Conservation (phyloP, 2,113 vertebrate species). For the Pterocles gutturalis region DNA sequence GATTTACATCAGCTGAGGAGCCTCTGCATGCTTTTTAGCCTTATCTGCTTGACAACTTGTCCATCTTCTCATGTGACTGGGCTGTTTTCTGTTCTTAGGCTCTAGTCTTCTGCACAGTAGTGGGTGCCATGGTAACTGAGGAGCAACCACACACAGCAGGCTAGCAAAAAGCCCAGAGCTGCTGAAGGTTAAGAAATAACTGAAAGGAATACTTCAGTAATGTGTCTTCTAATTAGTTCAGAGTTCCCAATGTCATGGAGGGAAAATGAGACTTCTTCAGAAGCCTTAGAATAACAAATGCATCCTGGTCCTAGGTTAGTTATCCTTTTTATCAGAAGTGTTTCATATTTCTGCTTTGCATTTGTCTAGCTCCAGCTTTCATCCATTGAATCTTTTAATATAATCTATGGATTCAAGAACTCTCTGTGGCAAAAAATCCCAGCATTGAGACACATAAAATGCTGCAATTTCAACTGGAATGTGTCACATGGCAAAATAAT, state of each 20-base stretch:
- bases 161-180: background rate
- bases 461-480: background rate
- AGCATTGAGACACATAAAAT: background rate
- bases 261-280: background rate
- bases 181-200: conserved; percentile 17
- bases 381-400: background rate
- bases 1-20: background rate
- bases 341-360: background rate
- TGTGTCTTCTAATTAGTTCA: background rate
- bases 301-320: background rate
- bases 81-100: conserved; percentile 17
- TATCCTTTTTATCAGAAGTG: background rate
- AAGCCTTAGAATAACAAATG: background rate
- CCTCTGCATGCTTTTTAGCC: background rate
- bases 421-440: background rate
- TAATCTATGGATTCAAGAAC: background rate
- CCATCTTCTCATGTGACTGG: background rate
- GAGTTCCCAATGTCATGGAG: background rate
- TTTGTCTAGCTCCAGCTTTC: background rate
- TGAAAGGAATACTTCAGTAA: background rate
- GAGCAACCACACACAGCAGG: background rate
- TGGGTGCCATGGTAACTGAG: conserved; percentile 27
- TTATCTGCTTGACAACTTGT: conserved; percentile 28
- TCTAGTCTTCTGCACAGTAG: background rate
- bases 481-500: background rate